These are phyloP conservation scores for Saimiri boliviensis DNA, from an alignment of 2,113 vertebrate species.

Conservation along the genomic window DNA sequence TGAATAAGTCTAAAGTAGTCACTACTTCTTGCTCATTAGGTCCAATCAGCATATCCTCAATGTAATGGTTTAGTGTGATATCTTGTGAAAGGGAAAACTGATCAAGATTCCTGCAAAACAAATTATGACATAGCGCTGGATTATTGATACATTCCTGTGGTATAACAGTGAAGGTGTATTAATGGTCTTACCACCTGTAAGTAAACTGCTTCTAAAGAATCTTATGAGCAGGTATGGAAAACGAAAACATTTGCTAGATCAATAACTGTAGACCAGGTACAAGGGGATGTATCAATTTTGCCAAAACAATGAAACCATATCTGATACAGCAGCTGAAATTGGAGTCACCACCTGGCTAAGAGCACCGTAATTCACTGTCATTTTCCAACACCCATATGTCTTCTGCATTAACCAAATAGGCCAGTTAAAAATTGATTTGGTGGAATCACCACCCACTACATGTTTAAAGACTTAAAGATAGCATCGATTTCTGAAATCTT, in stretches of 20 bases:
- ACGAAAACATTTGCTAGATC: background rate
- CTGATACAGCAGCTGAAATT: background rate
- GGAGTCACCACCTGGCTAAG: background rate
- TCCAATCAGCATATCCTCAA: background rate
- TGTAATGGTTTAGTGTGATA: background rate
- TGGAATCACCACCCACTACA: background rate
- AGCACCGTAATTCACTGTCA: background rate
- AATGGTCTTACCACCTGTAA: background rate
- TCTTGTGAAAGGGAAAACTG: background rate
- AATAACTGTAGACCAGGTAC: background rate
- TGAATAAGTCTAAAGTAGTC: background rate
- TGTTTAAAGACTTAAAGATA: background rate
- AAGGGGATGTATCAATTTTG: background rate
- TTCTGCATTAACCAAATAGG: background rate
- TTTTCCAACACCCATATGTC: background rate
- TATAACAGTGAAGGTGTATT: background rate
- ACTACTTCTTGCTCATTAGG: background rate
- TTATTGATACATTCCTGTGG: background rate
- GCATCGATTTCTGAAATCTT: background rate
- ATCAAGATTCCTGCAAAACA: background rate
- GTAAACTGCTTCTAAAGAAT: background rate
- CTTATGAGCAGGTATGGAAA: background rate
- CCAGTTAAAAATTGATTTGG: background rate
- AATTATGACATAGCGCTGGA: background rate
- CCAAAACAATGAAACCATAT: background rate